Base-by-base conservation (phyloP, 1,140 invertebrate genomes). In the Amyelois transitella region DNA sequence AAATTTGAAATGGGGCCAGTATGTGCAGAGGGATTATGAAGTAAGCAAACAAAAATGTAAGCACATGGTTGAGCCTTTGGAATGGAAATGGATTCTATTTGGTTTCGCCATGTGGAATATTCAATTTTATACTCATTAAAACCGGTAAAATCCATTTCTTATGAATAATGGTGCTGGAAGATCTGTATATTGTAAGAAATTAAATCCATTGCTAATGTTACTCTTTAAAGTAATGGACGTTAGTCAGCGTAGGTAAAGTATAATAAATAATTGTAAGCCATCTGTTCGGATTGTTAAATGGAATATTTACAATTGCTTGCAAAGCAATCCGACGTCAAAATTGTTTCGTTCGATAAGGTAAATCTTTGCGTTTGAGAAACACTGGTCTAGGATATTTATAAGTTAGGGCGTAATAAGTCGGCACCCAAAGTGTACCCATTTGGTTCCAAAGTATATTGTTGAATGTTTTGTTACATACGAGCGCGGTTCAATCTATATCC, bases 371-470 rank as follows among this genome's bases (percentile, higher is more conserved):
- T 87, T 85, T 87, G 84, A 87, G 84, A 85, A 87, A 87, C 84
- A 87, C 84, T 87, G 81, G 73, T 85, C 81, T 81, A 59, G 12
- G 51, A 43, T 57, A 60, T 63, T 62, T 61, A 63, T 82, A 72
- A 81, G 69, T 72, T 86, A 81, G 75, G 71, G 71, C 78, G 83
- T 84, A 85, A 83, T 83, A 84, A 74, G 77, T 84, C 75, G 74
- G 74, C 76, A 83, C 73, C 81, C 81, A 84, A 86, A 86, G 78
- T 80, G 75, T 81, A 76, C 75, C 63, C 72, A 58, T 74, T 82
- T 76, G 75, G 74, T 77, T 83, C 83, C 81, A 86, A 85, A 86
- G 81, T 86, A 77, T 84, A 77, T 85, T 85, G 83, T 87, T 87
- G 76, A 85, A 83, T 82, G 81, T 87, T 87, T 83, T 87, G 81